These are phyloP conservation scores for Byasa hedistus DNA, from an alignment of 2,888 invertebrate genomes.

Conservation along the genomic window DNA sequence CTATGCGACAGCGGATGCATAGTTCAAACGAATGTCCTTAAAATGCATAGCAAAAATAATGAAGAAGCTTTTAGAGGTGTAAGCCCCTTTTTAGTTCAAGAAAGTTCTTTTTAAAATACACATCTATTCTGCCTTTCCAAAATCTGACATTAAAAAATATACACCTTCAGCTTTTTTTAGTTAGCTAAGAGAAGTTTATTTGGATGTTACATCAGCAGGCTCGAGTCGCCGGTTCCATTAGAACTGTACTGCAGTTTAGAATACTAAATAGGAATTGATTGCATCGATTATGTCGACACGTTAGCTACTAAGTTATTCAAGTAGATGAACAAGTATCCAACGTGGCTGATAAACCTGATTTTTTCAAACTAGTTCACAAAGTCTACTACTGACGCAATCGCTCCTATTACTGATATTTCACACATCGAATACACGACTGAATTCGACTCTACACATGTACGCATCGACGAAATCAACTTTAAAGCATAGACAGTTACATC, in stretches of 20 bases:
- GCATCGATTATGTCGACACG: slow-evolving; percentile 32
- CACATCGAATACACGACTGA: not conserved
- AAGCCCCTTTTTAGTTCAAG: slow-evolving; percentile 35
- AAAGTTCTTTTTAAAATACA: slow-evolving; percentile 38
- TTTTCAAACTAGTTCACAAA: slow-evolving; percentile 30
- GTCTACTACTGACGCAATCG: slow-evolving; percentile 32
- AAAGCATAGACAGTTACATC: slow-evolving; percentile 32
- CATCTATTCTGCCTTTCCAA: slow-evolving; percentile 40
- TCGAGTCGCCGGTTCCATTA: slow-evolving; percentile 31
- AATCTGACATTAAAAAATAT: slow-evolving; percentile 68
- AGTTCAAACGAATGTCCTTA: slow-evolving; percentile 41
- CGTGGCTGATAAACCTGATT: slow-evolving; percentile 34
- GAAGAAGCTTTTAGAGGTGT: slow-evolving; percentile 41
- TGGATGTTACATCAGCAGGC: slow-evolving; percentile 31
- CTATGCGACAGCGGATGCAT: slow-evolving; percentile 48
- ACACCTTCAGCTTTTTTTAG: slow-evolving; percentile 46
- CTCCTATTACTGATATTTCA: slow-evolving; percentile 20
- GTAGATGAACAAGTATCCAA: slow-evolving; percentile 26
- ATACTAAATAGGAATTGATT: slow-evolving; percentile 33
- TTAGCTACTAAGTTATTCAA: slow-evolving; percentile 31
- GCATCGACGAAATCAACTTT: slow-evolving; percentile 35
- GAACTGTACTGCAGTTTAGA: slow-evolving; percentile 18
- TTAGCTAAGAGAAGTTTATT: slow-evolving; percentile 33
- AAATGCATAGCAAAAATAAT: slow-evolving; percentile 70
- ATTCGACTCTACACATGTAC: slow-evolving; percentile 16